Conservation (phyloP, 2,113 vertebrate genomes). For the Callorhinus ursinus region DNA sequence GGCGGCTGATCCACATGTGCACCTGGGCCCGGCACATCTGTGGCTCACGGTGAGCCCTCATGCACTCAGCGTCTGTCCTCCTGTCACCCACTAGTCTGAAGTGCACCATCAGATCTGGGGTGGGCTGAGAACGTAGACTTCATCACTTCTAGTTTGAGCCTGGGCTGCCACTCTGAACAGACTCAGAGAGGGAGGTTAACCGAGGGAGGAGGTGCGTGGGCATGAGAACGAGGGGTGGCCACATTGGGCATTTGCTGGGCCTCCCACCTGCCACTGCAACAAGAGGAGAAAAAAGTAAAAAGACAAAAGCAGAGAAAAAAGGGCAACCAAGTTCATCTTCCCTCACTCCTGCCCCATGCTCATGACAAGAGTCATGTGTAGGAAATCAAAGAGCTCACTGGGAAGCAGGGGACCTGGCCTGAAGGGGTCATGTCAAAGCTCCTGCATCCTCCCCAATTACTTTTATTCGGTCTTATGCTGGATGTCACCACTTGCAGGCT, state of each 20-base stretch:
- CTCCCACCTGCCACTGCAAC: neutral
- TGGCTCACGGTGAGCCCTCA: neutral
- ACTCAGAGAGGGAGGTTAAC: neutral
- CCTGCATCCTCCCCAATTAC: neutral
- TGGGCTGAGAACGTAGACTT: neutral
- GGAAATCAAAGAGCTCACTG: neutral
- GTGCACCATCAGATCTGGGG: neutral
- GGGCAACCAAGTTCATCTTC: neutral
- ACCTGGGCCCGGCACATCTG: rapidly evolving
- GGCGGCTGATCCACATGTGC: neutral
- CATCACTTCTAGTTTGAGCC: conserved; percentile 43
- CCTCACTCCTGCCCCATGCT: neutral
- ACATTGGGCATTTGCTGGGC: neutral
- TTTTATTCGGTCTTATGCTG: neutral
- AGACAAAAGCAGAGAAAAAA: neutral
- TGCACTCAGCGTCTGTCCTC: neutral
- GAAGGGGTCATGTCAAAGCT: neutral
- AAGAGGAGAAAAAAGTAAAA: neutral
- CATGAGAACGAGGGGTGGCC: neutral
- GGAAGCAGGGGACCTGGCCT: neutral
- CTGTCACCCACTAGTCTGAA: neutral
- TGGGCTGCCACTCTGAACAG: conserved; percentile 27
- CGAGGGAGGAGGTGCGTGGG: neutral
- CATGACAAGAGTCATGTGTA: neutral
- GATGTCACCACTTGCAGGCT: neutral